These are phyloP conservation scores for Plemyria rubiginata DNA, from an alignment of 2,888 invertebrate genomes.

Conservation along the genomic window DNA sequence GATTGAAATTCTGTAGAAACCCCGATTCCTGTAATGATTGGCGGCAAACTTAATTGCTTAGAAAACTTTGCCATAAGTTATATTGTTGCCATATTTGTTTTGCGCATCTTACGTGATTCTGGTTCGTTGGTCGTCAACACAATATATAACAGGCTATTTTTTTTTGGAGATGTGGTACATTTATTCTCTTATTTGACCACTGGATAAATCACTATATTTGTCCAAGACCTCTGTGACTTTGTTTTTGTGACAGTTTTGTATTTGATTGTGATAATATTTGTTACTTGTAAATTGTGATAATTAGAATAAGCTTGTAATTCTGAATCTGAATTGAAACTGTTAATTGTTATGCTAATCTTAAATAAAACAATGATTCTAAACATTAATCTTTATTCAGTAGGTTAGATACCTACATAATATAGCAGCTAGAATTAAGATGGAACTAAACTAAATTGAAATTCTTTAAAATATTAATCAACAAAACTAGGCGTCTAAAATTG, in stretches of 20 bases:
- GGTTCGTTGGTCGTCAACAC: too few relatives aligned
- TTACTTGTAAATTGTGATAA: conserved; percentile 16
- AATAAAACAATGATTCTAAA: conserved; percentile 20
- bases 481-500: conserved; percentile 63
- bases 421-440: conserved; percentile 11
- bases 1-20: not conserved
- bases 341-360: conserved; percentile 30
- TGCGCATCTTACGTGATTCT: too few relatives aligned
- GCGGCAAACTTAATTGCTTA: too few relatives aligned
- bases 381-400: conserved; percentile 11
- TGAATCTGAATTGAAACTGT: not conserved
- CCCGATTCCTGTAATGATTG: not conserved
- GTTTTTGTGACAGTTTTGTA: conserved; percentile 1
- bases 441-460: conserved; percentile 14
- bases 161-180: too few relatives aligned
- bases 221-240: not conserved
- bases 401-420: too few relatives aligned
- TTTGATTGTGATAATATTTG: conserved; percentile 5
- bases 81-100: too few relatives aligned
- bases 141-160: too few relatives aligned
- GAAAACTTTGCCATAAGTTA: too few relatives aligned
- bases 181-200: too few relatives aligned
- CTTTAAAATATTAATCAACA: conserved; percentile 9
- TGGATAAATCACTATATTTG: too few relatives aligned
- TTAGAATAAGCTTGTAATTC: conserved; percentile 13